These are phyloP conservation scores for Clusia tigrina DNA, from an alignment of 2,888 invertebrate genomes.

Conservation along the genomic window DNA sequence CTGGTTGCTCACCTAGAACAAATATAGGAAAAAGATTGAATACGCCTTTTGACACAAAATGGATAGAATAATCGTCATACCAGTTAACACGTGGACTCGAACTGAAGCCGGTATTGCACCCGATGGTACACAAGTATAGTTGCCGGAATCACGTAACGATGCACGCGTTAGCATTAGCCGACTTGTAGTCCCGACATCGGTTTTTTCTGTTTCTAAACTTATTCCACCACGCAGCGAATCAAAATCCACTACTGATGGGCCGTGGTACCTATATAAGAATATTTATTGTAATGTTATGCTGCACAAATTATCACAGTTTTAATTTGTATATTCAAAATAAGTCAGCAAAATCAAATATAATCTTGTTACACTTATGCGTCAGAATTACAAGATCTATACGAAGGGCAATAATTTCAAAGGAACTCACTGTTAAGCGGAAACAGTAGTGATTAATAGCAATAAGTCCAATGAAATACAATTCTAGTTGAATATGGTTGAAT, in stretches of 20 bases:
- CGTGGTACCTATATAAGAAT: slow-evolving; percentile 77
- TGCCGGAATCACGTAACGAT: slow-evolving; percentile 83
- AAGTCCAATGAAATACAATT: no score
- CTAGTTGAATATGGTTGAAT: no score
- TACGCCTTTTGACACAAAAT: no score
- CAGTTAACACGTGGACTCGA: slow-evolving; percentile 85
- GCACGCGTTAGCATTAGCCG: slow-evolving; percentile 86
- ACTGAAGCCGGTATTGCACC: slow-evolving; percentile 84
- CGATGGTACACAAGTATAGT: slow-evolving; percentile 89
- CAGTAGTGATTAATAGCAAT: no score
- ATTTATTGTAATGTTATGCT: no score
- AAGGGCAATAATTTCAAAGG: no score
- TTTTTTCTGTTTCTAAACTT: slow-evolving; percentile 88
- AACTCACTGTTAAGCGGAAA: no score
- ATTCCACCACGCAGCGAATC: slow-evolving; percentile 87
- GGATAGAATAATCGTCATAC: no score
- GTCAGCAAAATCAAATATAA: no score
- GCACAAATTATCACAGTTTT: background rate
- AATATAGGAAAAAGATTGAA: background rate
- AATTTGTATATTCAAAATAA: no score
- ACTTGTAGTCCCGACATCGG: slow-evolving; percentile 85
- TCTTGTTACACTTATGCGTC: no score
- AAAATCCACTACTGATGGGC: slow-evolving; percentile 81
- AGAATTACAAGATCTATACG: no score
- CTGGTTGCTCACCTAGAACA: slow-evolving; percentile 79